Conservation (phyloP, 2,888 invertebrate species). For the Chironomus riparius region DNA sequence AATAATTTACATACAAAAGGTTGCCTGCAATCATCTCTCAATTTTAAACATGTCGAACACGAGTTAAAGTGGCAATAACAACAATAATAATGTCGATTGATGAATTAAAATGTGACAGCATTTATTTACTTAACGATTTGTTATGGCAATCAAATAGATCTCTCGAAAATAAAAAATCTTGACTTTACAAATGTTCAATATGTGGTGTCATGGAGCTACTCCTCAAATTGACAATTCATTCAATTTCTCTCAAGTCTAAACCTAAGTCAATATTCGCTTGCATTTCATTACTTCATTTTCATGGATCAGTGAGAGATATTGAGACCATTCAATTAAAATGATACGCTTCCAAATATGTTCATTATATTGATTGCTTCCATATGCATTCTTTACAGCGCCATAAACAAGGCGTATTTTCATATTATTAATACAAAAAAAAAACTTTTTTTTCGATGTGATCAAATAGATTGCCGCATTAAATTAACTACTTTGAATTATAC, state of each 20-base stretch:
- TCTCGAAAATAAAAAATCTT: too few relatives aligned
- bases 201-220: conserved; percentile 2
- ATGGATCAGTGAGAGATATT: neutral
- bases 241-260: neutral
- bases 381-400: neutral
- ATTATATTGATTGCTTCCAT: neutral
- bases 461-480: neutral
- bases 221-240: conserved; percentile 12
- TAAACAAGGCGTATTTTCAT: neutral
- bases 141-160: conserved; percentile 11
- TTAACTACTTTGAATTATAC: neutral
- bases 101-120: conserved; percentile 4
- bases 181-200: neutral
- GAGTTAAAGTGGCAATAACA: neutral
- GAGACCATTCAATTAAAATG: conserved; percentile 6
- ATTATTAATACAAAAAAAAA: neutral
- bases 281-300: conserved; percentile 10
- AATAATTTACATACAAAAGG: conserved; percentile 1
- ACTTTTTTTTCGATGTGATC: neutral
- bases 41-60: neutral
- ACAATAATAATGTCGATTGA: neutral
- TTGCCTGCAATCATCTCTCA: neutral
- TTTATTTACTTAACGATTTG: conserved; percentile 8
- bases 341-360: conserved; percentile 7
- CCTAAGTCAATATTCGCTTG: neutral